phyloP scores from a whole-genome alignment of 2,113 vertebrate genomes.

The Entomyzon cyanotis region DNA sequence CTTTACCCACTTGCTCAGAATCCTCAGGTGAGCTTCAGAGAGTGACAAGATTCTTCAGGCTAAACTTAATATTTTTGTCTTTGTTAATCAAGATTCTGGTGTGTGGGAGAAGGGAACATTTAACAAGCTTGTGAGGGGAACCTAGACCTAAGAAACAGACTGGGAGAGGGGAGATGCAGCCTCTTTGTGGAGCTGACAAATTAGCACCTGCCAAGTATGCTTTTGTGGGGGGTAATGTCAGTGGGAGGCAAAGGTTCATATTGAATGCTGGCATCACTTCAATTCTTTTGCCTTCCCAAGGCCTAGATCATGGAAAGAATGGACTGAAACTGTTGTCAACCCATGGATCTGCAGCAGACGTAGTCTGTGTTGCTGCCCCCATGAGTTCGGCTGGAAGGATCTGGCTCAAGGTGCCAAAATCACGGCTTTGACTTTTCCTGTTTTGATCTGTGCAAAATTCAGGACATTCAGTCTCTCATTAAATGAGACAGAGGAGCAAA shows the following conservation, averaged over 20 bases:
- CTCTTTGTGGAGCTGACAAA: neutral
- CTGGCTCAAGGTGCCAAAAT: neutral
- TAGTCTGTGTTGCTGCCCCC: neutral
- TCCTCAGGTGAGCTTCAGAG: neutral
- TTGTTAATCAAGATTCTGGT: neutral
- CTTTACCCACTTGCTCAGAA: neutral
- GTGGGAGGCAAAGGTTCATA: neutral
- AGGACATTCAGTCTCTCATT: neutral
- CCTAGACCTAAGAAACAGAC: neutral
- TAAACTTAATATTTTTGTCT: neutral
- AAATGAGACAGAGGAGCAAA: neutral
- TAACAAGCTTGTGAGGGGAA: neutral
- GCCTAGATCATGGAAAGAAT: neutral
- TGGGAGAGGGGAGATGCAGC: neutral
- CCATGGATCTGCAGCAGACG: neutral
- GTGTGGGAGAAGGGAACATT: neutral
- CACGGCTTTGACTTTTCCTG: neutral
- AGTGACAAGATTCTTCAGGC: neutral
- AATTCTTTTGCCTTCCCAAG: neutral
- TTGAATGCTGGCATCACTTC: neutral
- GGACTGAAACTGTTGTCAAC: neutral
- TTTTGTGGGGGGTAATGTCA: neutral
- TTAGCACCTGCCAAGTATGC: rapidly evolving
- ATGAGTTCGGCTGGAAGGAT: neutral
- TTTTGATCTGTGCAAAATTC: neutral